Evolutionary conservation across 2,113 vertebrate species (phyloP).

Genomic region (Podilymbus podiceps): DNA sequence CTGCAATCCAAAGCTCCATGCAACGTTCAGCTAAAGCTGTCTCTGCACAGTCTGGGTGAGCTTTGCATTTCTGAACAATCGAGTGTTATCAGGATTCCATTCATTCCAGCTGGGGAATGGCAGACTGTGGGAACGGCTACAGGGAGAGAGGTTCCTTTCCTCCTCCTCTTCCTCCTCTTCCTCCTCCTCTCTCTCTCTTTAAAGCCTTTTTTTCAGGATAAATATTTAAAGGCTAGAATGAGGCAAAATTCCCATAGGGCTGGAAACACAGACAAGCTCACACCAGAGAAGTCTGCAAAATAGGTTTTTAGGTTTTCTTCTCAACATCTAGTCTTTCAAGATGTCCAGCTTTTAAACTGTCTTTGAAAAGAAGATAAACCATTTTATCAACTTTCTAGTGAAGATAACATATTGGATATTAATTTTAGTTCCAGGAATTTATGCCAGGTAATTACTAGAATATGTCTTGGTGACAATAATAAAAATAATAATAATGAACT

Average conservation of each 20-base stretch:
- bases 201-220: constrained; percentile 1
- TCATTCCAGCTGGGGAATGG: constrained; percentile 30
- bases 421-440: not conserved
- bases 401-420: not conserved
- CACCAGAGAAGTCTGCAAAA: constrained; percentile 17
- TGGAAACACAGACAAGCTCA: not conserved
- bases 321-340: not conserved
- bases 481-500: not conserved
- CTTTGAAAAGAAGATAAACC: not conserved
- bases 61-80: not conserved
- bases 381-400: not conserved
- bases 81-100: constrained; percentile 26
- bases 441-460: not conserved
- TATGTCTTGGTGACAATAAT: not conserved
- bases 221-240: constrained; percentile 46
- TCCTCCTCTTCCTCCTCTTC: not conserved
- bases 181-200: not conserved
- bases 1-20: not conserved
- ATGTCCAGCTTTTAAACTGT: not conserved
- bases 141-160: not conserved
- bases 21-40: not conserved
- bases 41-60: not conserved
- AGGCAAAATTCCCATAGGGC: not conserved
- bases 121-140: constrained; percentile 6
- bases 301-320: not conserved